Base-by-base conservation (phyloP, 2,888 invertebrate species). In the Aporophyla nigra region DNA sequence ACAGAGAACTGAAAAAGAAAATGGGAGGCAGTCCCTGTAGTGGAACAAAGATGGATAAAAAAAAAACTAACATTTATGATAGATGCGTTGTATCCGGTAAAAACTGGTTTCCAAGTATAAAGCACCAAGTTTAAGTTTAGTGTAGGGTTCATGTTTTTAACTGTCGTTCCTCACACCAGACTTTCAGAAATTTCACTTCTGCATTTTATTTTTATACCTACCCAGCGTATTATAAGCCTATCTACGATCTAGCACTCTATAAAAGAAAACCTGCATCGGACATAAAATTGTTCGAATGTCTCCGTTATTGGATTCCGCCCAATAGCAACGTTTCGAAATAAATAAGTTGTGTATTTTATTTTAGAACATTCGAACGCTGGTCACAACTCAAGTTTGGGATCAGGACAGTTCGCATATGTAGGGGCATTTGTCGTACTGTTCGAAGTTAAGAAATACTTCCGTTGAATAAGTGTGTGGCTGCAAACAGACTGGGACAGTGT, bases 291-390 rank as follows among this genome's bases (percentile, higher is more conserved):
- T 51, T 66, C 46, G 49, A 40, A 40, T 58, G 19, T 7, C 3
- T 46, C 51, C 21, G 61, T 58, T 78, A 70, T 78, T 81, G 81
- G 66, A 82, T 76, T 62, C 46, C 46, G 14, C 65, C 76, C 82
- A 69, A 72, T 46, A 69, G 19, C 59, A 76, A 65, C 27, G 61
- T 66, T 81, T 71, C 40, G 27, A 77, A 77, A 71, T 73, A 83
- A 70, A 74, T 72, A 78, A 78, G 58, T 79, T 72, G 56, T 56
- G 74, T 63, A 70, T 78, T 40, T 21, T 80, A 79, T 71, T 83
- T 72, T 66, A 46, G 56, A 58, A 54, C 53, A 80, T 83, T 84
- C 66, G 59, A 67, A 80, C 51, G 54, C 74, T 56, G 59, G 63
- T 72, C 70, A 78, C 82, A 72, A 72, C 49, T 71, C 24, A 65